phyloP scores from a whole-genome alignment of 1,140 invertebrate genomes.

The Leptinotarsa lineolata region DNA sequence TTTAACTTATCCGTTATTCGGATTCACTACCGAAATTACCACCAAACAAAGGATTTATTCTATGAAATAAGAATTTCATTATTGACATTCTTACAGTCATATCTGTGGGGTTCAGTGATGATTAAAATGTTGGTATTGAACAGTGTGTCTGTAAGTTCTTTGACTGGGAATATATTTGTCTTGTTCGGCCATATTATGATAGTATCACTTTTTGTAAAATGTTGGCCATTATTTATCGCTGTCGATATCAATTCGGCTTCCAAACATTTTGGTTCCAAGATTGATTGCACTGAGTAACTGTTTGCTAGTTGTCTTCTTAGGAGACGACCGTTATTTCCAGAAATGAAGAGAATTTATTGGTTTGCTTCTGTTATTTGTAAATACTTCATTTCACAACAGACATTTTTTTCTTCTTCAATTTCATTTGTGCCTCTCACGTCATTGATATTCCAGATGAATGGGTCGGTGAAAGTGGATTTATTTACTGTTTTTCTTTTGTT shows the following conservation, averaged over 20 bases:
- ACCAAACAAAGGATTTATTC: too few relatives aligned
- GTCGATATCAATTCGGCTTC: not conserved
- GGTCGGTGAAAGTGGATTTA: constrained; percentile 4
- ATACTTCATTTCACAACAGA: not conserved
- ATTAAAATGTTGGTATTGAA: not conserved
- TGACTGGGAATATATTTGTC: not conserved
- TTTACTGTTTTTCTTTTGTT: not conserved
- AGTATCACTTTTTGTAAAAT: constrained; percentile 10
- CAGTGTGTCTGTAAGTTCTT: constrained; percentile 9
- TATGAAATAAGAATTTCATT: too few relatives aligned
- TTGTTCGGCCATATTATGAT: constrained; percentile 9
- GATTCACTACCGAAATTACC: too few relatives aligned
- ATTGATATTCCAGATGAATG: not conserved
- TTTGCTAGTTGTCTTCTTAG: constrained; percentile 12
- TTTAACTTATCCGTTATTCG: too few relatives aligned
- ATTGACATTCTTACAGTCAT: not conserved
- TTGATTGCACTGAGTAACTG: constrained; percentile 6
- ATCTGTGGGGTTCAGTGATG: not conserved
- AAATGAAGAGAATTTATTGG: not conserved
- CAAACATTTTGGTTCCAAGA: not conserved
- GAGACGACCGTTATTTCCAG: not conserved
- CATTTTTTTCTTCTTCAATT: not conserved
- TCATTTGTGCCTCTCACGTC: not conserved
- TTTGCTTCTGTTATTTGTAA: not conserved
- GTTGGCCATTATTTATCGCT: not conserved